Evolutionary conservation across 2,797 vertebrate species (phyloP).

Genomic region (Peromyscus nudipes): DNA sequence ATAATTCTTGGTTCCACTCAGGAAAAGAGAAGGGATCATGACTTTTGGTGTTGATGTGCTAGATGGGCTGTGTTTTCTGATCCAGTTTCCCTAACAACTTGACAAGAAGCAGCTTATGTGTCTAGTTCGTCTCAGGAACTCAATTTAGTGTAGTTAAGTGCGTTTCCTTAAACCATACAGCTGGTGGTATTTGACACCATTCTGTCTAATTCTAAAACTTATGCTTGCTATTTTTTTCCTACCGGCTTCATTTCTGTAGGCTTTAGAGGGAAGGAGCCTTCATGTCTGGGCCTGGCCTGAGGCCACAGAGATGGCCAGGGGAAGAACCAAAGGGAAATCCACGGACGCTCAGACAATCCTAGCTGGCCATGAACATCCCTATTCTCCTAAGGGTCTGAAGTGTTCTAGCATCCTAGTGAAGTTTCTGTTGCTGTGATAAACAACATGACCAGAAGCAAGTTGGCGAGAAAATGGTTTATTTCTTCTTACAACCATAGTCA

Average conservation of each 20-base stretch:
- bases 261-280: too few species aligned
- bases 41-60: not conserved
- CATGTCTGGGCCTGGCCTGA: not conserved
- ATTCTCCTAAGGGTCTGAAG: not conserved
- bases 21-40: not conserved
- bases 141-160: not conserved
- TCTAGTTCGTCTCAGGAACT: not conserved
- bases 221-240: not conserved
- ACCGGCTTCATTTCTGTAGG: accelerated
- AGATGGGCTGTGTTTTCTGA: not conserved
- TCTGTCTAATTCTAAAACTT: not conserved
- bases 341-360: too few species aligned
- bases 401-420: not conserved
- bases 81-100: not conserved
- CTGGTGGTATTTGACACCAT: not conserved
- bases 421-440: not conserved
- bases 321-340: too few species aligned
- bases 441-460: not conserved
- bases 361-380: not conserved
- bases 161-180: not conserved
- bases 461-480: not conserved
- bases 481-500: not conserved
- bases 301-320: not conserved
- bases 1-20: not conserved
- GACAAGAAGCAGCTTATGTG: not conserved